Evolutionary conservation across 2,113 vertebrate genomes (phyloP), one percentile per base, ranked within the genome.

Genomic region (Dipodomys stephensi): DNA sequence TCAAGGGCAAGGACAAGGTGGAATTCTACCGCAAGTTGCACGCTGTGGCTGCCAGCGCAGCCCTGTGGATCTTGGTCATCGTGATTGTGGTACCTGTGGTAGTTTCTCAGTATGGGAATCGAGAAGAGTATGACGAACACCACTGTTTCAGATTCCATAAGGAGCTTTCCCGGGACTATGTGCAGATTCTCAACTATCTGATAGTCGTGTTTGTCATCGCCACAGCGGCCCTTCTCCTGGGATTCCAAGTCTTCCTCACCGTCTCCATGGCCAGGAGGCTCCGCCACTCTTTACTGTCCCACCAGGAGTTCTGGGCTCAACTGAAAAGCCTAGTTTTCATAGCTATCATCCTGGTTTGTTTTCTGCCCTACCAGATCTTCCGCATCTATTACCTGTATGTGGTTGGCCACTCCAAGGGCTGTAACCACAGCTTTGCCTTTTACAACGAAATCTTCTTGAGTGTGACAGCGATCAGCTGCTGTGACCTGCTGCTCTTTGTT

Each of bases 281-380:
- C 10, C 97, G 92, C 0, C 62, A 92, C 1, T 97, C 97, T 10
- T 94, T 98, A 6, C 97, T 97, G 7, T 98, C 96, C 30, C 98
- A 99, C 93, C 99, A 99, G 94, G 99, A 99, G 25, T 99, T 99
- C 77, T 98, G 98, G 98, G 98, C 98, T 35, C 99, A 99, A 73
- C 68, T 98, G 83, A 99, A 99, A 96, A 99, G 98, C 69, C 27
- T 99, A 49, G 97, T 98, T 95, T 99, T 99, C 82, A 98, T 99
- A 27, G 97, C 98, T 0, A 94, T 99, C 89, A 99, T 99, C 93
- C 92, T 99, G 35, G 78, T 98, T 79, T 99, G 98, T 92, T 99
- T 99, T 82, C 97, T 99, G 64, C 99, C 99, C 15, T 99, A 99
- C 94, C 99, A 99, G 46, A 65, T 98, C 44, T 99, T 99, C 15